Percentiles rank a stretch among this genome's conserved stretches.
These are phyloP conservation scores for Deilephila porcellus DNA, from an alignment of 2,888 invertebrate species.

Conservation along the genomic window DNA sequence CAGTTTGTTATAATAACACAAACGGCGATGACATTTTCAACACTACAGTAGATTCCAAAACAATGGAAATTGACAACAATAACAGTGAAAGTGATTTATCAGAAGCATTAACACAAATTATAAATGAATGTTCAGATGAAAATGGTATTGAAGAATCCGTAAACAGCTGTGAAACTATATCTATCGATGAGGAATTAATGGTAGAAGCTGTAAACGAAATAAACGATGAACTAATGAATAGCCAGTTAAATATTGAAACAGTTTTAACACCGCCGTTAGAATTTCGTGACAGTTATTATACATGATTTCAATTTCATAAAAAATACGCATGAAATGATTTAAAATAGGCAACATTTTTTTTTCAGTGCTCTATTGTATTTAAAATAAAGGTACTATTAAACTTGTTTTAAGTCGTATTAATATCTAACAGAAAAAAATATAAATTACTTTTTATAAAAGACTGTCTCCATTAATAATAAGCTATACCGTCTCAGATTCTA, in stretches of 20 bases:
- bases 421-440: no score
- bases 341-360: no score
- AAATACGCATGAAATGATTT: no score
- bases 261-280: constrained; percentile 67
- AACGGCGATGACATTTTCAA: not conserved
- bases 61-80: not conserved
- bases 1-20: not conserved
- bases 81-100: constrained; percentile 54
- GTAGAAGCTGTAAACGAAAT: constrained; percentile 68
- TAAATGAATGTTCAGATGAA: constrained; percentile 58
- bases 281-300: constrained; percentile 57
- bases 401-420: no score
- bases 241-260: constrained; percentile 48
- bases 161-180: constrained; percentile 47
- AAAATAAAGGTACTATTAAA: no score
- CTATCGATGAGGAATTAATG: constrained; percentile 63
- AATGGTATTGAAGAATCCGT: constrained; percentile 38
- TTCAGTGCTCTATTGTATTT: no score
- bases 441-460: no score
- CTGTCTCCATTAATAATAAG: no score
- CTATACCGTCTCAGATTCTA: no score
- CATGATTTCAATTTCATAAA: not conserved
- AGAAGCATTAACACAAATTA: constrained; percentile 70
- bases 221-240: constrained; percentile 50
- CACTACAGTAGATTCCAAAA: not conserved